Evolutionary conservation across 2,888 invertebrate genomes (phyloP).

Genomic region (Hydropsyche betteni): DNA sequence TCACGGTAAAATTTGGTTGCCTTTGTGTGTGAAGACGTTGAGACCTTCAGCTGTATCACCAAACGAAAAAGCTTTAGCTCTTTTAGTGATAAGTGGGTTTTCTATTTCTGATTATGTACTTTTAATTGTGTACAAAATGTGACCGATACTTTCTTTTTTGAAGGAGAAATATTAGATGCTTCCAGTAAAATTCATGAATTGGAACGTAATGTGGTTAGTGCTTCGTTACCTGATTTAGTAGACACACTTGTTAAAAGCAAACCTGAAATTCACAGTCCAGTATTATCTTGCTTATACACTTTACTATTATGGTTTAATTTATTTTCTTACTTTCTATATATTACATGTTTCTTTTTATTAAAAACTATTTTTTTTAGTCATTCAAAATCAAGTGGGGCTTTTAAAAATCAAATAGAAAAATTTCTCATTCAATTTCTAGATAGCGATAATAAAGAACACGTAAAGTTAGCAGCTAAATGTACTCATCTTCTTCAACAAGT

Average conservation of each 20-base stretch:
- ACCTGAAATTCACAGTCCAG: slow-evolving; percentile 48
- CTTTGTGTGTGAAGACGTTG: slow-evolving; percentile 53
- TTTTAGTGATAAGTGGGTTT: slow-evolving; percentile 52
- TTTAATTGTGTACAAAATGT: neutral
- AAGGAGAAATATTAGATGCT: slow-evolving; percentile 53
- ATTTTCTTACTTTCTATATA: neutral
- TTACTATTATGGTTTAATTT: slow-evolving; percentile 54
- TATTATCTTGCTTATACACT: slow-evolving; percentile 54
- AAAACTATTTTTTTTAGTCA: slow-evolving; percentile 41
- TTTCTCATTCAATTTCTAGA: slow-evolving; percentile 54
- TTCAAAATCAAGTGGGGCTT: slow-evolving; percentile 53
- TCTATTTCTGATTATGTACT: neutral
- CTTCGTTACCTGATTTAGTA: slow-evolving; percentile 54
- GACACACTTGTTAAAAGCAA: slow-evolving; percentile 52
- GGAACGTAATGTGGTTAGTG: slow-evolving; percentile 53
- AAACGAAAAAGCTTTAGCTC: slow-evolving; percentile 47
- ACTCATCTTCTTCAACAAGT: slow-evolving; percentile 56
- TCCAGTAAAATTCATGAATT: slow-evolving; percentile 54
- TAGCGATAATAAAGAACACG: slow-evolving; percentile 51
- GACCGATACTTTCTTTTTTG: neutral
- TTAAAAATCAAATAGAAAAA: slow-evolving; percentile 53
- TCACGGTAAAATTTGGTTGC: slow-evolving; percentile 41
- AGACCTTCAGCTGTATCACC: slow-evolving; percentile 48
- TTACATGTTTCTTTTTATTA: neutral
- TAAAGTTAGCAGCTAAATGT: slow-evolving; percentile 54